Evolutionary conservation across 2,797 vertebrate species (phyloP), one percentile per base, ranked within the genome.

Genomic region (Toxotes lorentzi): DNA sequence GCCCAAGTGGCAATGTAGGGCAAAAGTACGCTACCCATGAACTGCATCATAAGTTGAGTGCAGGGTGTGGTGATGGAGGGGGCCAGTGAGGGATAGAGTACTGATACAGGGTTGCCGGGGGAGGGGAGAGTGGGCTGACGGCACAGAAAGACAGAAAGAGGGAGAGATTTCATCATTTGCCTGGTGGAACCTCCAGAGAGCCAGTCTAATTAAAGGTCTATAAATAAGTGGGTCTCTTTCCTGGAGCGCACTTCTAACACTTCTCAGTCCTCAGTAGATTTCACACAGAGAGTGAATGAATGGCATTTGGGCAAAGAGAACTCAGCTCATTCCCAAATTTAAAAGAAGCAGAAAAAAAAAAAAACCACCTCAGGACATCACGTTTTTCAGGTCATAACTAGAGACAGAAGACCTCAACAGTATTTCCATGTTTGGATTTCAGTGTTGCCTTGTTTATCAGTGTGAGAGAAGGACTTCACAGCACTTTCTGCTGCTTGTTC

Each of bases 221-320:
- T 89, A 93, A 93, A 93, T 93, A 94, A 91, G 89, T 84, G 71
- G 82, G 90, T 89, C 70, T 88, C 83, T 92, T 93, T 93, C 87
- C 92, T 91, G 91, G 90, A 91, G 84, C 83, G 30, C 72, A 88
- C 89, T 91, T 92, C 89, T 91, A 84, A 91, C 84, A 77, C 67
- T 57, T 57, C 68, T 84, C 71, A 67, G 70, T 62, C 83, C 89
- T 85, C 90, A 24, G 81, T 53, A 56, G 88, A 79, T 65, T 87
- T 86, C 60, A 50, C 69, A 70, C 62, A 27, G 61, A 81, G 70
- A 60, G 24, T 75, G 73, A 81, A 67, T 50, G 79, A 89, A 66
- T 53, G 73, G 62, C 82, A 80, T 85, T 24, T 65, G 76, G 83
- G 84, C 76, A 88, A 83, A 83, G 45, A 82, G 53, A 81, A n/a